phyloP scores from a whole-genome alignment of 2,113 vertebrate genomes.

The Empidonax alnorum region DNA sequence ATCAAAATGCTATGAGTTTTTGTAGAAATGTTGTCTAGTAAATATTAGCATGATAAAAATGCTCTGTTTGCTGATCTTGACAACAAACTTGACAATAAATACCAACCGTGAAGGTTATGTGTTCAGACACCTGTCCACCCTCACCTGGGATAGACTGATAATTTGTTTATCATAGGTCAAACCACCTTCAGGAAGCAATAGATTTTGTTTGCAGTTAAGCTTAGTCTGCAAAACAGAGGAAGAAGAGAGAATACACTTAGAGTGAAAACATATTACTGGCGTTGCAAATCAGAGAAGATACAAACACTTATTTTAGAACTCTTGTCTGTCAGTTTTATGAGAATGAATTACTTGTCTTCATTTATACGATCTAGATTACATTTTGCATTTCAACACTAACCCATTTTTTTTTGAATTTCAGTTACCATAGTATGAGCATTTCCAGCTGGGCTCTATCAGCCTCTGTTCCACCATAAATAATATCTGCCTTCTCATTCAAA shows the following conservation, averaged over 20 bases:
- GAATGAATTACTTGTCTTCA: slow-evolving; percentile 35
- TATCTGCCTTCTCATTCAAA: slow-evolving; percentile 66
- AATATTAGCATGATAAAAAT: neutral
- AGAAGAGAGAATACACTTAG: neutral
- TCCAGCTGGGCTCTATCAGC: slow-evolving; percentile 67
- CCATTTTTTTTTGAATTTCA: slow-evolving; percentile 61
- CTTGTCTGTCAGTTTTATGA: neutral
- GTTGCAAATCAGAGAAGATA: neutral
- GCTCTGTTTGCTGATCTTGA: neutral
- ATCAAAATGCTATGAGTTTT: neutral
- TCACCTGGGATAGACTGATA: neutral
- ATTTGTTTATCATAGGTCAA: neutral
- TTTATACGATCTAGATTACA: slow-evolving; percentile 68
- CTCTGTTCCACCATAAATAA: slow-evolving; percentile 74
- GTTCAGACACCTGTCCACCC: neutral
- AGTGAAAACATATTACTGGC: neutral
- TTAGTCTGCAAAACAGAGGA: neutral
- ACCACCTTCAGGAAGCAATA: neutral
- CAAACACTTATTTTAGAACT: neutral
- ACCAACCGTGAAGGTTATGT: neutral
- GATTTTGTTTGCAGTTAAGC: neutral
- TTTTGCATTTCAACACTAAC: slow-evolving; percentile 74
- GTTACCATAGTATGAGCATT: slow-evolving; percentile 38
- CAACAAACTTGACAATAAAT: neutral
- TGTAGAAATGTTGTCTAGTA: neutral